Evolutionary conservation across 2,113 vertebrate genomes (phyloP).

Genomic region (Atherinomorus stipes): DNA sequence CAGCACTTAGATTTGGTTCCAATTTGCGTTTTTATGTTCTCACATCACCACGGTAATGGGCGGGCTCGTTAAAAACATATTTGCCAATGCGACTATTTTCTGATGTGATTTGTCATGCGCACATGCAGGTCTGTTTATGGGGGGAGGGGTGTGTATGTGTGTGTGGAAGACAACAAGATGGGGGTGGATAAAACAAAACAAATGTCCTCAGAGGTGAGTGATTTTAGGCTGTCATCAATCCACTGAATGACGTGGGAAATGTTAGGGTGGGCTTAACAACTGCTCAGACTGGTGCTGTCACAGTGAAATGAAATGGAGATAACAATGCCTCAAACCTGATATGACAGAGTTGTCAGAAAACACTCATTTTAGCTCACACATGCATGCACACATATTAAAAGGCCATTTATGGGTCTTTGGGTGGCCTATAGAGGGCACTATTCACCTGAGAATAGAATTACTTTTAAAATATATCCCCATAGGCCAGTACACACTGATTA

Average conservation of each 20-base stretch:
- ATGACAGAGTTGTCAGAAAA: constrained; percentile 56
- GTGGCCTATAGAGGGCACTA: constrained; percentile 78
- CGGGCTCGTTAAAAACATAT: constrained; percentile 83
- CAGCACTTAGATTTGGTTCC: constrained; percentile 77
- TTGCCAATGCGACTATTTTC: constrained; percentile 76
- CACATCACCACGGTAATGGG: constrained; percentile 80
- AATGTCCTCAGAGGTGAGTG: constrained; percentile 59
- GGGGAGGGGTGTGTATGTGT: neutral
- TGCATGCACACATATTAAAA: constrained; percentile 4
- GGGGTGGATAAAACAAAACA: constrained; percentile 14
- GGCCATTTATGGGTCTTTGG: constrained; percentile 22
- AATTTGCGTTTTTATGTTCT: constrained; percentile 80
- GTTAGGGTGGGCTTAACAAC: constrained; percentile 69
- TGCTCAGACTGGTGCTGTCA: constrained; percentile 58
- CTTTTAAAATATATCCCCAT: constrained; percentile 16
- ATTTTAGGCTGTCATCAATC: constrained; percentile 68
- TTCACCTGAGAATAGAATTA: constrained; percentile 71
- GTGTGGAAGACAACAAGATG: constrained; percentile 2
- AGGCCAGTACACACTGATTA: constrained; percentile 56
- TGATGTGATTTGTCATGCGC: constrained; percentile 72
- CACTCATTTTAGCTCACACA: constrained; percentile 20
- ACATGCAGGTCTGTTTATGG: constrained; percentile 61
- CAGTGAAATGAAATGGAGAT: constrained; percentile 65
- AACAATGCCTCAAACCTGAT: constrained; percentile 65
- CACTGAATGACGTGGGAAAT: constrained; percentile 66